Evolutionary conservation across 2,113 vertebrate species (phyloP), one percentile per base, ranked within the genome.

Genomic region (Micromys minutus): DNA sequence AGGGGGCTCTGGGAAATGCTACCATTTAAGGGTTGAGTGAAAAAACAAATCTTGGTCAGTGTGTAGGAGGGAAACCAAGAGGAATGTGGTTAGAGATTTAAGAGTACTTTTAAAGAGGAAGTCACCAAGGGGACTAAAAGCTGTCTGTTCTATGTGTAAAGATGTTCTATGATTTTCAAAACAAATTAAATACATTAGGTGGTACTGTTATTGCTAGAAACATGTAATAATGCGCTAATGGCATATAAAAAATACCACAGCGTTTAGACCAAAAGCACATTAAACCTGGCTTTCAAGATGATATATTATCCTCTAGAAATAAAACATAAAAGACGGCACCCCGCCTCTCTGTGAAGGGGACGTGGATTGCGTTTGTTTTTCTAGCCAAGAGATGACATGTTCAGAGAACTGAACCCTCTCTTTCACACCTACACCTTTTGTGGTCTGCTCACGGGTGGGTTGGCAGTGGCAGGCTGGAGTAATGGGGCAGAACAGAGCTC

Each of bases 141-240:
- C 96, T 84, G 87, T 42, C 59, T 96, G 59, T 94, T 97, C 81
- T 83, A 91, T 92, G 94, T 72, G 57, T 96, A 93, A 97, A 95
- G 96, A 97, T 95, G 95, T 86, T 47, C 81, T 96, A 95, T 91
- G 94, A 97, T 96, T 97, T 96, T 95, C 92, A 95, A 95, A 97
- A 94, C 95, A 96, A 97, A 97, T 97, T 97, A 97, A 97, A 96
- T 97, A 97, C 97, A 96, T 97, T 96, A 95, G 95, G 92, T 92
- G 90, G 83, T 87, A 94, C 67, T 92, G 83, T 92, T 95, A 94
- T 94, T 90, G 84, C 80, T 93, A 94, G 86, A 71, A 96, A 95
- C 86, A 83, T 90, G 88, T 92, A 97, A 90, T 94, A 89, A 93
- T 74, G 92, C 93, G 63, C 95, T 97, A 96, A 97, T 96, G 96